These are phyloP conservation scores for Caenorhabditis sp. DNA, from an alignment of 2,888 invertebrate genomes.

Conservation along the genomic window DNA sequence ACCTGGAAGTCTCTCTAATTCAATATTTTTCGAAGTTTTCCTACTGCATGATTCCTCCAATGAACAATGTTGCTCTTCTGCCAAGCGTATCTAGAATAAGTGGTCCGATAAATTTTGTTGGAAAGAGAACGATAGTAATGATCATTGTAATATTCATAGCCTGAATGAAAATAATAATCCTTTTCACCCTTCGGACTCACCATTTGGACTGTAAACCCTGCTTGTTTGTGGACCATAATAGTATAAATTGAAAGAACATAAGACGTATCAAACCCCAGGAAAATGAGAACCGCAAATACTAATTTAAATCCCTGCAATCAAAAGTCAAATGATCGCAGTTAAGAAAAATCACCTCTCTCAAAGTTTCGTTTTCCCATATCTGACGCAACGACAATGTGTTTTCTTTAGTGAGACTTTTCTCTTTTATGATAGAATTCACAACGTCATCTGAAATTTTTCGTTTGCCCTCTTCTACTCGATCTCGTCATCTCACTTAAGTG, in stretches of 20 bases:
- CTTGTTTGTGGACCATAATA: neutral
- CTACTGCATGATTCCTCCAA: neutral
- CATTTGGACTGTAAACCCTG: neutral
- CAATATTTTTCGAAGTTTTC: no score
- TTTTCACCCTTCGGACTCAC: no score
- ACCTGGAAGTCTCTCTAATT: neutral
- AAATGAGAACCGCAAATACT: neutral
- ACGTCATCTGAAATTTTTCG: no score
- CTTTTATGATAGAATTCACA: constrained; percentile 9
- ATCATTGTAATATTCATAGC: neutral
- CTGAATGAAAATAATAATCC: no score
- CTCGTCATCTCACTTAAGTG: no score
- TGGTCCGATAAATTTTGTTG: neutral
- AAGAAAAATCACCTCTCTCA: constrained; percentile 15
- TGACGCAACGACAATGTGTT: neutral
- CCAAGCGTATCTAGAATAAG: neutral
- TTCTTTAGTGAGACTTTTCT: constrained; percentile 1
- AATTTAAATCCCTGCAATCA: neutral
- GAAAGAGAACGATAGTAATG: neutral
- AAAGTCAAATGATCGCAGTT: no score
- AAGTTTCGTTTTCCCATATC: constrained; percentile 28
- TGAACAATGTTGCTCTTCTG: neutral
- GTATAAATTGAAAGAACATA: neutral
- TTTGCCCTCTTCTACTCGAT: no score
- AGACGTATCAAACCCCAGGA: neutral